phyloP scores from a whole-genome alignment of 2,797 vertebrate species.

The Morelia viridis region DNA sequence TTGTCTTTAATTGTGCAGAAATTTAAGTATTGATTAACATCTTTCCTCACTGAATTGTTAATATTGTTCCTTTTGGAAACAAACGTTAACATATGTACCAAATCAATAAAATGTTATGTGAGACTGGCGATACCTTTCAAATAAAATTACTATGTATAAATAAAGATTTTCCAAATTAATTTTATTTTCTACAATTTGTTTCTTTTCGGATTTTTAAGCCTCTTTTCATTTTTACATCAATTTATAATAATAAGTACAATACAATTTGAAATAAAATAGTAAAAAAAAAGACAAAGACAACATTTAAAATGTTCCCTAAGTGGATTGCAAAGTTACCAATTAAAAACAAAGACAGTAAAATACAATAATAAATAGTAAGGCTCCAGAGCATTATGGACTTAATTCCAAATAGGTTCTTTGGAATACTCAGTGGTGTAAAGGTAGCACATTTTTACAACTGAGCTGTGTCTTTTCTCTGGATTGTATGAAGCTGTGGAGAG shows the following conservation, averaged over 20 bases:
- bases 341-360: background rate
- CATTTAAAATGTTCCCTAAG: background rate
- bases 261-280: background rate
- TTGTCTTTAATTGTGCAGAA: conserved; percentile 9
- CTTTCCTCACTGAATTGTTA: conserved; percentile 8
- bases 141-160: background rate
- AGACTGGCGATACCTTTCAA: background rate
- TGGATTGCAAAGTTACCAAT: background rate
- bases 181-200: background rate
- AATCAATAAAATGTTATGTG: background rate
- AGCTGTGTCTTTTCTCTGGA: background rate
- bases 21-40: background rate
- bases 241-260: background rate
- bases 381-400: background rate
- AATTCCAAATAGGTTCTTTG: background rate
- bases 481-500: background rate
- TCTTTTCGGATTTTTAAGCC: background rate
- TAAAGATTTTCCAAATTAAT: background rate
- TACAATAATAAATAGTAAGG: background rate
- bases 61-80: conserved; percentile 5
- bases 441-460: background rate
- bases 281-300: background rate
- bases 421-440: background rate
- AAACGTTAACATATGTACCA: background rate
- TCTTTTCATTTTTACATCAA: background rate